A percentile compares a stretch with the other conserved stretches of the same genome.
These are phyloP conservation scores for Erinaceus europaeus DNA, from an alignment of 2,113 vertebrate genomes.

Conservation along the genomic window DNA sequence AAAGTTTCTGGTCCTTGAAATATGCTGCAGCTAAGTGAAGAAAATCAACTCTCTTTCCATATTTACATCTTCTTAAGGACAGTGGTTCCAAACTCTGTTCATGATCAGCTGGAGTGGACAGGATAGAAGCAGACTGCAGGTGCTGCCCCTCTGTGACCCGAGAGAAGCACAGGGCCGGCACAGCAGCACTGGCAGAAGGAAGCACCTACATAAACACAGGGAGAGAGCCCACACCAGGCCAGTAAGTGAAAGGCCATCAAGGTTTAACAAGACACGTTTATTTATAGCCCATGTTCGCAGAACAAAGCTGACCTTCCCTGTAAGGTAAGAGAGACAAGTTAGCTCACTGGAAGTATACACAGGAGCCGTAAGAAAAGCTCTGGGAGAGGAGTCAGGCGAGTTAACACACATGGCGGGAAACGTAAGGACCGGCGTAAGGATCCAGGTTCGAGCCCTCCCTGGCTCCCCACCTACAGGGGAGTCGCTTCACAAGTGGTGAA, in stretches of 20 bases:
- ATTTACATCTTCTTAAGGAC: not conserved
- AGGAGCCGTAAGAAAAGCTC: constrained; percentile 37
- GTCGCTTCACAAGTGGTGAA: too few species aligned
- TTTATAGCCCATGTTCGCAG: not conserved
- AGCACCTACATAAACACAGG: not conserved
- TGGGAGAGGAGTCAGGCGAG: too few species aligned
- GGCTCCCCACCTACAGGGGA: too few species aligned
- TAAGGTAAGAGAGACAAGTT: constrained; percentile 27
- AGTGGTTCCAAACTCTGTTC: not conserved
- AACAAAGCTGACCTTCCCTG: not conserved
- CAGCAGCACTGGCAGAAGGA: not conserved
- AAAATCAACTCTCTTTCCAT: too few species aligned
- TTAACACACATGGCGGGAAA: too few species aligned
- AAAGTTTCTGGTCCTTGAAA: not conserved
- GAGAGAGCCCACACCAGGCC: constrained; percentile 8
- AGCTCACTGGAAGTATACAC: constrained; percentile 11
- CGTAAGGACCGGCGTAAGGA: too few species aligned
- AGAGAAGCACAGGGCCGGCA: not conserved
- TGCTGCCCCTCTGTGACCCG: not conserved
- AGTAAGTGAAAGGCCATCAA: constrained; percentile 67
- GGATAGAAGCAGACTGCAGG: not conserved
- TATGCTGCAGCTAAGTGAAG: not conserved
- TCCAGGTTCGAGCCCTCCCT: too few species aligned
- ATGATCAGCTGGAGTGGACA: not conserved
- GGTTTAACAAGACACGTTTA: constrained; percentile 66